Base-by-base conservation (phyloP, 2,797 vertebrate species). In the Channallabes apus region DNA sequence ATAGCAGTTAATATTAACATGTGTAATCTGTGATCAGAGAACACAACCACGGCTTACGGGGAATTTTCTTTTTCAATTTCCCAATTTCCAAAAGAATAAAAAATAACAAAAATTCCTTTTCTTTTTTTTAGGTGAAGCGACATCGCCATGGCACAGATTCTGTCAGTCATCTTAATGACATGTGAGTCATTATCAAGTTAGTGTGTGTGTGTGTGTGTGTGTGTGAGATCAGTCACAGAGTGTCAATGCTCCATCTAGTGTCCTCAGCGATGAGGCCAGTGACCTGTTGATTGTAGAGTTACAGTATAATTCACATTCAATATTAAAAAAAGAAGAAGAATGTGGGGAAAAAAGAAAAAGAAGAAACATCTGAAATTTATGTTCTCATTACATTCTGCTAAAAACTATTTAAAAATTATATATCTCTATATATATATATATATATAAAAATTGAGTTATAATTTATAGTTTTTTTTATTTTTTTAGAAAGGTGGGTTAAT, bases 61-160 rank as follows among this genome's bases (percentile, higher is more conserved):
- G 14, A 29, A 18, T 12, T 59, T 8, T 46, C 7, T 3, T 15
- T 6, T 17, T 18, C 22, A 41, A 11, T 7, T 41, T 24, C 20
- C 41, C 7, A 22, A 38, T 6, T 29, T 29, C 9, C 1, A 32
- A 62, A 20, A 20, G 18, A 59, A 22, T 22, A 59, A 29, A 35
- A 41, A 68, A 54, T 2, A 65, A 56, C 9, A 11, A 17, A 5
- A 1, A 46, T 69, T n/a, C 18, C 9, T n/a, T 68, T 11, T 78
- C 4, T 71, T 17, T 88, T 86, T 88, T 86, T 38, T 87, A 94
- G 93, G 89, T 87, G 22, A 82, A 90, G 82, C 69, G 27, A 68
- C 76, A 86, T 72, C 72, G 73, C 81, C 88, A 95, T 95, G 94
- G 90, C 93, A 67, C 94, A 92, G 92, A 92, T 92, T 85, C 84